Percentiles rank a stretch among this genome's conserved stretches.
Conservation (phyloP, 2,113 vertebrate species). For the Micromys minutus region DNA sequence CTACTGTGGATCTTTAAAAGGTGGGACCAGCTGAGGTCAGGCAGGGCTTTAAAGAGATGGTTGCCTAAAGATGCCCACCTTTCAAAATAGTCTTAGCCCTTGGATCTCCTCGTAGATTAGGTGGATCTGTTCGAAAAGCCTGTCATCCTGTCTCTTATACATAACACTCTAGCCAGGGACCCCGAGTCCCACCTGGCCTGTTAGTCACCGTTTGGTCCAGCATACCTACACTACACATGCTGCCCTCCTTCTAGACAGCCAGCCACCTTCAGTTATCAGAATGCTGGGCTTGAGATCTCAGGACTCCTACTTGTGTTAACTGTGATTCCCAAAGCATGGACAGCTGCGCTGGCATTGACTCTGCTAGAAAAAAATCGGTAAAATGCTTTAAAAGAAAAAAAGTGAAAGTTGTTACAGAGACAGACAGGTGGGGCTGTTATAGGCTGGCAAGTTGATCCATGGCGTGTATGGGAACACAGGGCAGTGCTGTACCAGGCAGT, state of each 20-base stretch:
- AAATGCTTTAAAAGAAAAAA: not conserved
- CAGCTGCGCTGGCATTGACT: not conserved
- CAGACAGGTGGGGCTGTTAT: not conserved
- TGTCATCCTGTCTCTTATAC: not conserved
- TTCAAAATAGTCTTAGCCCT: not conserved
- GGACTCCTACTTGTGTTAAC: not conserved
- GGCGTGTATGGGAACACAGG: not conserved
- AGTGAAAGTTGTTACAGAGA: not conserved
- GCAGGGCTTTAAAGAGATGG: not conserved
- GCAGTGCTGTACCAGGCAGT: too few species aligned
- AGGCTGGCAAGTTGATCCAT: not conserved
- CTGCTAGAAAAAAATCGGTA: too few species aligned
- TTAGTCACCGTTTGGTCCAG: not conserved
- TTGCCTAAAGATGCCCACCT: not conserved
- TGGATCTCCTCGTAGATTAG: not conserved
- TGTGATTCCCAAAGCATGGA: not conserved
- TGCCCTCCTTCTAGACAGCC: not conserved
- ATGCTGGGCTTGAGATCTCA: not conserved
- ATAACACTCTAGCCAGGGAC: not conserved
- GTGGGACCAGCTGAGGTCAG: not conserved
- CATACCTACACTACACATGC: not conserved
- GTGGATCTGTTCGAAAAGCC: not conserved
- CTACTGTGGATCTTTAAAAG: not conserved
- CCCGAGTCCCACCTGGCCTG: not conserved
- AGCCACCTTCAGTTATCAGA: not conserved